Evolutionary conservation across 92 coral and sea anemone genomes (phyloP).

Genomic region (Metridium senile): DNA sequence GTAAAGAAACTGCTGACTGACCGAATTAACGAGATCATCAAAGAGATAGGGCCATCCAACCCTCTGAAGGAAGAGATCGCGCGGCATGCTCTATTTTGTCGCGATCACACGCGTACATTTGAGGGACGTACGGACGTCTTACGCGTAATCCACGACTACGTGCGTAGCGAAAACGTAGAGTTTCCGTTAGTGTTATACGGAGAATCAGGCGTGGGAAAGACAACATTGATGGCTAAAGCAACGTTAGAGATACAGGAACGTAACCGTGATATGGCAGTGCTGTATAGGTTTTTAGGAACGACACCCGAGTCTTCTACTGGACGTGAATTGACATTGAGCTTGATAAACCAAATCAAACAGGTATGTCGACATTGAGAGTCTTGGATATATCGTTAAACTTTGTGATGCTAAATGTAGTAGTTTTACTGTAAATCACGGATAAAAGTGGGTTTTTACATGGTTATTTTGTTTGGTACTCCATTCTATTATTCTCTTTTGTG

Average conservation of each 20-base stretch:
- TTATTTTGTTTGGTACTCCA: too few relatives aligned
- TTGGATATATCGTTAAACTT: background rate
- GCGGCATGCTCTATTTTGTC: conserved; percentile 66
- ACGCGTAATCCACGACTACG: conserved; percentile 39
- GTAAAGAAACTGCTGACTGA: conserved; percentile 39
- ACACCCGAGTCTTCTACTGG: conserved; percentile 66
- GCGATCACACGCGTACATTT: conserved; percentile 58
- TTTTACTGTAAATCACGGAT: too few relatives aligned
- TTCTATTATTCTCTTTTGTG: too few relatives aligned
- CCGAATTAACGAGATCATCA: conserved; percentile 42
- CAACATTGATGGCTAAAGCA: conserved; percentile 60
- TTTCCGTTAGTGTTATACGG: conserved; percentile 54
- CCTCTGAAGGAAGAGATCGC: conserved; percentile 61
- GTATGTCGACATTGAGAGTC: background rate
- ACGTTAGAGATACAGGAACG: conserved; percentile 50
- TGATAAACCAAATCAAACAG: conserved; percentile 54
- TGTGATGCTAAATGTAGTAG: background rate
- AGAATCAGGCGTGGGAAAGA: conserved; percentile 67
- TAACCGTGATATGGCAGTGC: conserved; percentile 36
- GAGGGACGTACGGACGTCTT: conserved; percentile 57
- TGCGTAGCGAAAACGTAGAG: conserved; percentile 15
- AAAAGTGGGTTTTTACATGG: too few relatives aligned
- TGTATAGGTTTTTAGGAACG: conserved; percentile 67
- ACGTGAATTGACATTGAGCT: conserved; percentile 58
- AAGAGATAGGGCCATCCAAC: conserved; percentile 44